A percentile compares a stretch with the other conserved stretches of the same genome.
These are phyloP conservation scores for Falco punctatus DNA, from an alignment of 2,113 vertebrate genomes.

Conservation along the genomic window DNA sequence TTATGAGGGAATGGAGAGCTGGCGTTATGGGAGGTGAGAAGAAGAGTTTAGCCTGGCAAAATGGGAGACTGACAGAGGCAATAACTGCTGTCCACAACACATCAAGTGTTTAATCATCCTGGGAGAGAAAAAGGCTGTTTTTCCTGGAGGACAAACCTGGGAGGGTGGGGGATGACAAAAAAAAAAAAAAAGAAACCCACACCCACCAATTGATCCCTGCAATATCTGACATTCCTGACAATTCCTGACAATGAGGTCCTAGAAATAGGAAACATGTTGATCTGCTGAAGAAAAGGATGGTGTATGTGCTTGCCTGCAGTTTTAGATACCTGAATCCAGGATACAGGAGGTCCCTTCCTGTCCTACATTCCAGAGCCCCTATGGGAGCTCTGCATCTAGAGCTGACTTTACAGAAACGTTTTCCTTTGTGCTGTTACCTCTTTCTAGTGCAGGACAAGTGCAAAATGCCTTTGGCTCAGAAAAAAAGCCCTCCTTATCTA, in stretches of 20 bases:
- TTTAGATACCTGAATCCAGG: neutral
- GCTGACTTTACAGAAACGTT: neutral
- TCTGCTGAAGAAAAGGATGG: neutral
- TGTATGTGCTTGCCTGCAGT: neutral
- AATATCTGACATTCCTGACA: neutral
- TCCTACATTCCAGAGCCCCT: neutral
- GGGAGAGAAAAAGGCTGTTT: neutral
- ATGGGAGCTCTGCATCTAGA: neutral
- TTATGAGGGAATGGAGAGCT: neutral
- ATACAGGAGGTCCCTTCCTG: neutral
- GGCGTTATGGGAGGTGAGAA: neutral
- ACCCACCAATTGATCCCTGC: neutral
- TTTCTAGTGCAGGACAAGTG: neutral
- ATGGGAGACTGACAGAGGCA: neutral
- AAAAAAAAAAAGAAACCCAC: neutral
- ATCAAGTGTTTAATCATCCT: neutral
- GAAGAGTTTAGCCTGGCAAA: neutral
- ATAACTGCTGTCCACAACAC: neutral
- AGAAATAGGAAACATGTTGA: neutral
- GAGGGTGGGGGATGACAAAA: neutral
- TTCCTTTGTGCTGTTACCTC: neutral
- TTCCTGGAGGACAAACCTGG: neutral
- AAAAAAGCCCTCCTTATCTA: neutral
- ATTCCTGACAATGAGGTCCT: neutral
- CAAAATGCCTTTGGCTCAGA: neutral